Percentiles rank a stretch among this genome's conserved stretches.
Evolutionary conservation across 2,888 invertebrate species (phyloP).

Genomic region (Epinotia demarniana): DNA sequence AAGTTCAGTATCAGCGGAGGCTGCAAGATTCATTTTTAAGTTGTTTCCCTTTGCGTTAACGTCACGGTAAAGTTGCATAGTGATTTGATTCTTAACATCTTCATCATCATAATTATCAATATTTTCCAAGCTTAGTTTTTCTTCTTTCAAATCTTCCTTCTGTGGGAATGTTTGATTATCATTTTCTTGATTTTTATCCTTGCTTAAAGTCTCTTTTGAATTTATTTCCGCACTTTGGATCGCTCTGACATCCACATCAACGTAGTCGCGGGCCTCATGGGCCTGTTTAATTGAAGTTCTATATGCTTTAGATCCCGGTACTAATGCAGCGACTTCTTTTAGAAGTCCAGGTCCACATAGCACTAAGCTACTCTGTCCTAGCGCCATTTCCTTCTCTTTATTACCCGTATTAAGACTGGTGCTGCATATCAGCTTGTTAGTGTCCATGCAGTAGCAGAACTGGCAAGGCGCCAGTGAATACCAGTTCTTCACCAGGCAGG

Average conservation of each 20-base stretch:
- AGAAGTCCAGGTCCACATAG: slow-evolving; percentile 63
- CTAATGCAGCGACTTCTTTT: slow-evolving; percentile 57
- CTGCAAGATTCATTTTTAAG: neutral
- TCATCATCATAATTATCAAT: neutral
- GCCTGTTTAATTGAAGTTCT: neutral
- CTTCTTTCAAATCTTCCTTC: neutral
- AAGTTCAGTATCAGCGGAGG: neutral
- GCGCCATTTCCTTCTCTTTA: slow-evolving; percentile 50
- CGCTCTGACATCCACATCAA: neutral
- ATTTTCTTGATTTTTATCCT: neutral
- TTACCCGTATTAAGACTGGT: slow-evolving; percentile 49
- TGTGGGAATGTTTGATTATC: neutral
- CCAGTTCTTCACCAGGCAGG: slow-evolving; percentile 65
- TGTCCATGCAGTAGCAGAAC: slow-evolving; percentile 67
- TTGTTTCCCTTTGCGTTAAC: neutral
- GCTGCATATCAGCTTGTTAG: slow-evolving; percentile 69
- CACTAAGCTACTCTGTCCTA: slow-evolving; percentile 62
- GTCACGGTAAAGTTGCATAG: neutral
- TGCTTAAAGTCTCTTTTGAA: neutral
- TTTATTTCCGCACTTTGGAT: neutral
- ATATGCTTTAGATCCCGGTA: slow-evolving; percentile 47
- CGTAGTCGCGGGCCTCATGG: too few relatives aligned
- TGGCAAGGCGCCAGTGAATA: slow-evolving; percentile 71
- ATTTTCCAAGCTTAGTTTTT: neutral
- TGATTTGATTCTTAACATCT: neutral